Evolutionary conservation across 2,888 invertebrate genomes (phyloP).

Genomic region (Cistogaster globosa): DNA sequence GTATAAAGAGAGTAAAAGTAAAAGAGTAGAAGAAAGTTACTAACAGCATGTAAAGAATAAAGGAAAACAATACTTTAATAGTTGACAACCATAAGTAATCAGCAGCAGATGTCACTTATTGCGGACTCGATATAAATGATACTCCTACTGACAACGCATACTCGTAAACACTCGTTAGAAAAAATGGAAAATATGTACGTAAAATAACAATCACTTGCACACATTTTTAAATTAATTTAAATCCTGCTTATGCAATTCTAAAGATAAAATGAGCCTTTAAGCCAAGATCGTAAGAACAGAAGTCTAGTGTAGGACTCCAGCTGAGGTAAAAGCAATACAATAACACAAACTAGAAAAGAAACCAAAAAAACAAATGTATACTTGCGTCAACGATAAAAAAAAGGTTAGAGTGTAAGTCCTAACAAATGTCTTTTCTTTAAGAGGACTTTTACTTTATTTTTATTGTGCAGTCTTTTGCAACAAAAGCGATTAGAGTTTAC

Average conservation of each 20-base stretch:
- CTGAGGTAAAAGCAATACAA: slow-evolving; percentile 53
- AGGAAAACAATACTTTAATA: slow-evolving; percentile 47
- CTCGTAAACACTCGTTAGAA: background rate
- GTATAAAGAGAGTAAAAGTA: slow-evolving; percentile 26
- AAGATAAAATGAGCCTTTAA: slow-evolving; percentile 64
- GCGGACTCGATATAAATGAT: slow-evolving; percentile 57
- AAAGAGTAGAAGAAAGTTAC: too few relatives aligned
- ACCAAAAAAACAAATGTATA: slow-evolving; percentile 1
- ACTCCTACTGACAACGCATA: slow-evolving; percentile 39
- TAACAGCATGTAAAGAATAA: slow-evolving; percentile 7
- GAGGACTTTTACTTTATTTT: slow-evolving; percentile 47
- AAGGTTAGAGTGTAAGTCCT: slow-evolving; percentile 21
- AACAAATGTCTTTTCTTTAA: slow-evolving; percentile 18
- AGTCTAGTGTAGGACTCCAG: slow-evolving; percentile 66
- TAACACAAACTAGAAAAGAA: slow-evolving; percentile 11
- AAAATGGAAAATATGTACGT: slow-evolving; percentile 9
- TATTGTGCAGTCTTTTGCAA: slow-evolving; percentile 28
- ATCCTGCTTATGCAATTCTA: slow-evolving; percentile 65
- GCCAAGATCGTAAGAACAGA: slow-evolving; percentile 69
- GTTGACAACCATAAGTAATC: slow-evolving; percentile 68
- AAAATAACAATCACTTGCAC: slow-evolving; percentile 55
- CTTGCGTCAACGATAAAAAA: slow-evolving; percentile 9
- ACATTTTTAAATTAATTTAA: slow-evolving; percentile 64
- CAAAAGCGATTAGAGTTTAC: slow-evolving; percentile 55
- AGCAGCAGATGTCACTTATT: slow-evolving; percentile 69